Evolutionary conservation across 2,113 vertebrate genomes (phyloP).

Genomic region (Lophochroa leadbeateri): DNA sequence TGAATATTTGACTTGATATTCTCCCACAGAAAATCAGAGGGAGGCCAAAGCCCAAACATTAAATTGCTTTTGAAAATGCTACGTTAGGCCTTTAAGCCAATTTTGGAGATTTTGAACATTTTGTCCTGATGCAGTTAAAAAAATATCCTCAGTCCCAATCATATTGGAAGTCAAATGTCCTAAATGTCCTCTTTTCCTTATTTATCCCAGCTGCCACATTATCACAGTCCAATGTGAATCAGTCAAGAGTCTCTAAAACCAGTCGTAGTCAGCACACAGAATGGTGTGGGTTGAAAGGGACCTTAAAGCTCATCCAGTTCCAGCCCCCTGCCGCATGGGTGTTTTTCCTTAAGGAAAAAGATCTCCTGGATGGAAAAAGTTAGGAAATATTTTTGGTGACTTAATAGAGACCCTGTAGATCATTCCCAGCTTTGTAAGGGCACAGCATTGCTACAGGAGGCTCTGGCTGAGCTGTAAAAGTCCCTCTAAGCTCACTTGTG

Average conservation of each 20-base stretch:
- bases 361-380: not conserved
- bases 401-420: not conserved
- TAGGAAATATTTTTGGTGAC: not conserved
- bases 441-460: not conserved
- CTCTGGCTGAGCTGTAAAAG: not conserved
- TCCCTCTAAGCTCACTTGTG: not conserved
- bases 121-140: not conserved
- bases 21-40: slow-evolving; percentile 1
- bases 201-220: not conserved
- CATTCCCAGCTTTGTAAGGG: not conserved
- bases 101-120: not conserved
- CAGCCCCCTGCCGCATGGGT: not conserved
- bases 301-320: not conserved
- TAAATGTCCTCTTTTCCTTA: not conserved
- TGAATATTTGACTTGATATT: not conserved
- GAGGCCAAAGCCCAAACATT: not conserved
- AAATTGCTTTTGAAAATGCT: not conserved
- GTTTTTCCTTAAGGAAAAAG: not conserved
- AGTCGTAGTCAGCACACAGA: rapidly evolving
- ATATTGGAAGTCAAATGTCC: not conserved
- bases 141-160: not conserved
- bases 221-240: rapidly evolving
- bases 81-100: not conserved
- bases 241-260: not conserved
- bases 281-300: not conserved